Conservation (phyloP, 2,113 vertebrate species). For the Fulica atra region DNA sequence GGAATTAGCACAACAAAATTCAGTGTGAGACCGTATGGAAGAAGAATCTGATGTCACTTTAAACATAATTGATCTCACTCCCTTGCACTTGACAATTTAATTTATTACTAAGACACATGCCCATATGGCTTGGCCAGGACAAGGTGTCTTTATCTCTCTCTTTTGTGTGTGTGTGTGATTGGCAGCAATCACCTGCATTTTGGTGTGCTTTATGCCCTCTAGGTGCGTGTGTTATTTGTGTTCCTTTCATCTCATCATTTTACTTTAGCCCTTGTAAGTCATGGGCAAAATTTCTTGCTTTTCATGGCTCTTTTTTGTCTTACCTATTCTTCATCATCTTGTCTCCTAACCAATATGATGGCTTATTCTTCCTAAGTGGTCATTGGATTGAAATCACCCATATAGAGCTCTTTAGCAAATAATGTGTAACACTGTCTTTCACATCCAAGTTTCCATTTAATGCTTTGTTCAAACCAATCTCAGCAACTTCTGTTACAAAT, state of each 20-base stretch:
- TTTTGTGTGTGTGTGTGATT: not conserved
- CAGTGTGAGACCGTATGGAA: not conserved
- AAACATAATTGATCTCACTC: not conserved
- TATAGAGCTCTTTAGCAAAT: not conserved
- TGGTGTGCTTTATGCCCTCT: not conserved
- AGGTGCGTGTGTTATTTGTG: not conserved
- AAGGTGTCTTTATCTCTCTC: not conserved
- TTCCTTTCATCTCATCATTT: not conserved
- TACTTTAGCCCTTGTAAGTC: not conserved
- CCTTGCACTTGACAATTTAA: not conserved
- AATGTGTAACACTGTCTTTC: not conserved
- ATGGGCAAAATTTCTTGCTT: not conserved
- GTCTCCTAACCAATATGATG: not conserved
- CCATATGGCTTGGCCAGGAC: not conserved
- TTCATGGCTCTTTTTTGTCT: not conserved
- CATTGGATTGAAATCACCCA: not conserved
- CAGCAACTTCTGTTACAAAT: not conserved
- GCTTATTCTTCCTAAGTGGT: not conserved
- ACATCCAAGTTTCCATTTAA: not conserved
- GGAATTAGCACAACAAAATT: not conserved
- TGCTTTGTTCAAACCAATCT: not conserved
- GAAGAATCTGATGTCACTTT: not conserved
- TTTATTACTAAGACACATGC: not conserved
- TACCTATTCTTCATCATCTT: not conserved
- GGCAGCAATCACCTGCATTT: not conserved